phyloP scores from a whole-genome alignment of 2,797 vertebrate species.

The Iguana delicatissima region DNA sequence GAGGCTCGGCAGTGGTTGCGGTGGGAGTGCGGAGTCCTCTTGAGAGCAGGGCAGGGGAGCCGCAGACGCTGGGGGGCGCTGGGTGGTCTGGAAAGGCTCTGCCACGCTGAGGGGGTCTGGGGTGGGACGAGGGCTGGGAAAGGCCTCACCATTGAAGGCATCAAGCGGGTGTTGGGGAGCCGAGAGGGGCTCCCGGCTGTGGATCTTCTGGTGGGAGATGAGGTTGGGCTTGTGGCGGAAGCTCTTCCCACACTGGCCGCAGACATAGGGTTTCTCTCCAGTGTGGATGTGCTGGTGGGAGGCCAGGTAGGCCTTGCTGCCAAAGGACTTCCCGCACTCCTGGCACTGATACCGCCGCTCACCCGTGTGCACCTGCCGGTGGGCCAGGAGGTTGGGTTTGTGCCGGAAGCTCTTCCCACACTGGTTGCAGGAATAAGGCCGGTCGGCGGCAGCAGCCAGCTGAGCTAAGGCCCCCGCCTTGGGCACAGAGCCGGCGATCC shows the following conservation, averaged over 20 bases:
- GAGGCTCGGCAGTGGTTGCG: slow-evolving; percentile 81
- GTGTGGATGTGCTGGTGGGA: slow-evolving; percentile 61
- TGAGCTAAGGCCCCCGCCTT: slow-evolving; percentile 15
- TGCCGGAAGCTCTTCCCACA: slow-evolving; percentile 77
- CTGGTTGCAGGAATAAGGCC: slow-evolving; percentile 71
- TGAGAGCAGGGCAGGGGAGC: slow-evolving; percentile 83
- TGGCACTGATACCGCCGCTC: slow-evolving; percentile 79
- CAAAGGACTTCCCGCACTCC: slow-evolving; percentile 28
- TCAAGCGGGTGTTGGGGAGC: slow-evolving; percentile 43
- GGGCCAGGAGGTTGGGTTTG: slow-evolving; percentile 75
- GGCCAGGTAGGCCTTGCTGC: slow-evolving; percentile 67
- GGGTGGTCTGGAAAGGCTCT: slow-evolving; percentile 81
- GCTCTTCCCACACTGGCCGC: slow-evolving; percentile 81
- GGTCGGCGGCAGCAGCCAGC: slow-evolving; percentile 49
- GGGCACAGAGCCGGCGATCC: slow-evolving; percentile 60
- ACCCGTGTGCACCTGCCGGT: slow-evolving; percentile 72
- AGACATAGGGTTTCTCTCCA: slow-evolving; percentile 78
- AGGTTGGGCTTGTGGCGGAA: slow-evolving; percentile 85
- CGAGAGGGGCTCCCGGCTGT: slow-evolving; percentile 67
- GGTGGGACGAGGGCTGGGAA: slow-evolving; percentile 59
- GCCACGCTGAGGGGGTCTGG: neutral
- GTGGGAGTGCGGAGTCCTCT: slow-evolving; percentile 80
- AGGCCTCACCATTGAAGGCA: slow-evolving; percentile 43
- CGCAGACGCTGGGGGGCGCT: slow-evolving; percentile 80
- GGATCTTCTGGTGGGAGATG: slow-evolving; percentile 82